Evolutionary conservation across 2,113 vertebrate species (phyloP), one percentile per base, ranked within the genome.

Genomic region (Festucalex cinctus): DNA sequence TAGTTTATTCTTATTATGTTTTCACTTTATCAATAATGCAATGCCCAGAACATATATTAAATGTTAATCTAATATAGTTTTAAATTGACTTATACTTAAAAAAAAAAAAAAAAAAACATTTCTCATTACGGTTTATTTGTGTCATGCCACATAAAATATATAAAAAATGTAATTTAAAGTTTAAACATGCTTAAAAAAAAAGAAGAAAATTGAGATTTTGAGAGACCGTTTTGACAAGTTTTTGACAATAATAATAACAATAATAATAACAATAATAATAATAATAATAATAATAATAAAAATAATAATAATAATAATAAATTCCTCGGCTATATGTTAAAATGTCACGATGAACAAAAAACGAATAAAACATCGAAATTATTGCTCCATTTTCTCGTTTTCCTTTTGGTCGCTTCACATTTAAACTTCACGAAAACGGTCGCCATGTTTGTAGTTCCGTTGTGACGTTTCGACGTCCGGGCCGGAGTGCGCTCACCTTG

Each of bases 401-500:
- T 9, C 20, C 13, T n/a, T n/a, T n/a, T 41, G 37, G 37, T 39
- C 37, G 37, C 4, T 39, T 41, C 3, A 3, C 10, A 12, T 41
- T 51, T n/a, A 51, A 51, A 22, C n/a, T n/a, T n/a, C n/a, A 19
- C 48, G 7, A 14, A 28, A 46, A 7, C 3, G 26, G 57, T 59
- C 32, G 35, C 57, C 32, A n/a, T 37, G 19, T 59, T 59, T 57
- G 54, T 57, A 57, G 26, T 57, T 57, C 37, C 9, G 4, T 26
- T n/a, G 3, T 51, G 20, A 9, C 8, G 2, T 69, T 62, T 13
- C 26, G 13, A n/a, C 58, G 5, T 57, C 24, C 6, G 32, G 24
- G 26, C 54, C 0, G 9, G 0, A 54, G 13, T 35, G 35, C 28
- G 69, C 83, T 80, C 83, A 98, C 96, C 96, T 98, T 98, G 71